These are phyloP conservation scores for Ctenopoma kingsleyae DNA, from an alignment of 2,797 vertebrate genomes.

Conservation along the genomic window DNA sequence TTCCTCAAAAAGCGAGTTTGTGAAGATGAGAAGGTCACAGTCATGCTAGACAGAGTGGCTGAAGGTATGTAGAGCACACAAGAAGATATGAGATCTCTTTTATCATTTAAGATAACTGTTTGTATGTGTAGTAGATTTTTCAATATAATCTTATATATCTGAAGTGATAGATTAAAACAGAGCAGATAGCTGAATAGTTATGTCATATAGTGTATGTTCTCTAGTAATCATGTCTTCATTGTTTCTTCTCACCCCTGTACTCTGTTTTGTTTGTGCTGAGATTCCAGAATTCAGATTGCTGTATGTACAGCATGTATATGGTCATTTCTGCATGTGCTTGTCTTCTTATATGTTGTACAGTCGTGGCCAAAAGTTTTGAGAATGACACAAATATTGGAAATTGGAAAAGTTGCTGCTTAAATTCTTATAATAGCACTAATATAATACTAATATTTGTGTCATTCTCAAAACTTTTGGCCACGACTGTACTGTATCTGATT, in stretches of 20 bases:
- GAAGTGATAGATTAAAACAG: neutral
- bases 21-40: constrained; percentile 90
- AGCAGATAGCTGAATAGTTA: neutral
- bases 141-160: neutral
- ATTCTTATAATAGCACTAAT: too few relatives aligned
- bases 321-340: too few relatives aligned
- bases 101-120: neutral
- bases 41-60: constrained; percentile 90
- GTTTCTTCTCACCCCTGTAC: neutral
- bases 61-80: constrained; percentile 83
- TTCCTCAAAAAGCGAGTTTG: constrained; percentile 88
- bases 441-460: too few relatives aligned
- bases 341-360: too few relatives aligned
- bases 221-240: neutral
- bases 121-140: neutral
- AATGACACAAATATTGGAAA: too few relatives aligned
- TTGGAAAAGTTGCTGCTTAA: too few relatives aligned
- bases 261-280: neutral
- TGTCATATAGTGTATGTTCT: too few relatives aligned
- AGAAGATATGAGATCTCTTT: neutral
- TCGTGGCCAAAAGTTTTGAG: too few relatives aligned
- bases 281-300: too few relatives aligned
- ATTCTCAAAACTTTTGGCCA: too few relatives aligned
- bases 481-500: too few relatives aligned
- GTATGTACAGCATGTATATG: too few relatives aligned